Conservation (phyloP, 1,140 invertebrate genomes). For the Lanistes nyassanus region DNA sequence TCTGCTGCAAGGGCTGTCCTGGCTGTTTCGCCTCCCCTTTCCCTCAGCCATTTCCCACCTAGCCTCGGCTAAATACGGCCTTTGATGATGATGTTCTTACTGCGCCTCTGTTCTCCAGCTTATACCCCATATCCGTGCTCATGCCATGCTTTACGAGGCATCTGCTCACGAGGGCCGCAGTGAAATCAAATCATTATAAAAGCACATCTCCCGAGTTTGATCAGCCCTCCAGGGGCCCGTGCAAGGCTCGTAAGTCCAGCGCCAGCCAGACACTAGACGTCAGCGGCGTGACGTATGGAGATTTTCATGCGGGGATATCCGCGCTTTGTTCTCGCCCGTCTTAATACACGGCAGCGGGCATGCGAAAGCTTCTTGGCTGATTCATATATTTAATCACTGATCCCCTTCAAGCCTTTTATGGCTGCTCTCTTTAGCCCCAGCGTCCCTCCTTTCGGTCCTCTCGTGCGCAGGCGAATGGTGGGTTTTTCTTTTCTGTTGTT, state of each 20-base stretch:
- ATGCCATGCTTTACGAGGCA: not conserved
- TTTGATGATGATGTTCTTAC: no score
- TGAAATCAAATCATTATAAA: slow-evolving; percentile 15
- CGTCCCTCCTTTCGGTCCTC: not conserved
- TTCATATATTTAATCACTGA: slow-evolving; percentile 6
- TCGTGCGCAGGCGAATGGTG: not conserved
- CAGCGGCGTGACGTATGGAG: slow-evolving; percentile 17
- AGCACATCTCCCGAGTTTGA: slow-evolving; percentile 4
- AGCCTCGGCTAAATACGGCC: no score
- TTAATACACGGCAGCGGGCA: not conserved
- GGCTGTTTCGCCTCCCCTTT: no score
- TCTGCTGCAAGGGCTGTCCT: no score
- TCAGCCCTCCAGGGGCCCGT: not conserved
- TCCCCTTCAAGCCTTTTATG: slow-evolving; percentile 7
- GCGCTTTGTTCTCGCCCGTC: slow-evolving; percentile 10
- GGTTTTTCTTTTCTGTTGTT: not conserved
- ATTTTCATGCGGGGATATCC: slow-evolving; percentile 16
- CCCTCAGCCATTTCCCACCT: no score
- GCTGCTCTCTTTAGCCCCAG: not conserved
- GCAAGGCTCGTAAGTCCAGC: not conserved
- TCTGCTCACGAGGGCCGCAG: not conserved
- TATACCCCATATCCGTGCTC: slow-evolving; percentile 6
- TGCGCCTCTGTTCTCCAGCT: not conserved
- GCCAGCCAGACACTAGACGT: slow-evolving; percentile 14
- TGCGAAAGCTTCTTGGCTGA: slow-evolving; percentile 4